phyloP scores from a whole-genome alignment of 2,888 invertebrate genomes.

The Brachynemurus nebulosus region DNA sequence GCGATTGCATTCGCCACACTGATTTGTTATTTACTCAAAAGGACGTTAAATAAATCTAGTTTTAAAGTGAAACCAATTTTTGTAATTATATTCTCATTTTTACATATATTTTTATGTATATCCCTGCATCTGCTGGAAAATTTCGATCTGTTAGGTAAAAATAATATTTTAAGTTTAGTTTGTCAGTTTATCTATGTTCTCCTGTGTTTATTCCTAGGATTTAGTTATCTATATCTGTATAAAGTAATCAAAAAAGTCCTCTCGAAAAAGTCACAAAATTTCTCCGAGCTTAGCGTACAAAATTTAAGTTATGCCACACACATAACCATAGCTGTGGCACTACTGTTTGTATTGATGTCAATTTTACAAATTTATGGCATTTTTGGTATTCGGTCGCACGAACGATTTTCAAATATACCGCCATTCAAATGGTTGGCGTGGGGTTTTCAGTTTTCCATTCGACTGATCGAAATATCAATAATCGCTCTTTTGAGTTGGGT shows the following conservation, averaged over 20 bases:
- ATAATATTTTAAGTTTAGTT: constrained; percentile 48
- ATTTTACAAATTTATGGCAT: constrained; percentile 73
- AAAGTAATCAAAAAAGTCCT: constrained; percentile 59
- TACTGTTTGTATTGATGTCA: constrained; percentile 71
- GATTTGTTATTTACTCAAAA: constrained; percentile 69
- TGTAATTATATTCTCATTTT: constrained; percentile 60
- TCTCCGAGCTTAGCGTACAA: constrained; percentile 59
- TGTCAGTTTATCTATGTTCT: constrained; percentile 78
- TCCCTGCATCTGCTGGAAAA: constrained; percentile 66
- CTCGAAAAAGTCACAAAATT: constrained; percentile 63
- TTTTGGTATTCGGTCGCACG: constrained; percentile 42
- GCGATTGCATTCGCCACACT: constrained; percentile 82
- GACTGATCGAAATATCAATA: constrained; percentile 76
- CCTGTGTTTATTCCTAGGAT: constrained; percentile 68
- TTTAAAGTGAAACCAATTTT: constrained; percentile 67
- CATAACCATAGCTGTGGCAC: constrained; percentile 74
- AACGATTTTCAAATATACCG: constrained; percentile 37
- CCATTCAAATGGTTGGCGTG: constrained; percentile 81
- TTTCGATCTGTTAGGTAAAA: constrained; percentile 29
- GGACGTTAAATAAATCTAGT: constrained; percentile 46
- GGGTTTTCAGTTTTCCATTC: constrained; percentile 77
- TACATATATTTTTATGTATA: constrained; percentile 69
- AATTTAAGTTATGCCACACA: constrained; percentile 79
- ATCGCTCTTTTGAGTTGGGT: constrained; percentile 78
- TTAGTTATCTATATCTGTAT: constrained; percentile 75